Evolutionary conservation across 37 sponge, comb jelly and placozoan genomes (phyloP), one percentile per base, ranked within the genome.

Genomic region (Agelas oroides): DNA sequence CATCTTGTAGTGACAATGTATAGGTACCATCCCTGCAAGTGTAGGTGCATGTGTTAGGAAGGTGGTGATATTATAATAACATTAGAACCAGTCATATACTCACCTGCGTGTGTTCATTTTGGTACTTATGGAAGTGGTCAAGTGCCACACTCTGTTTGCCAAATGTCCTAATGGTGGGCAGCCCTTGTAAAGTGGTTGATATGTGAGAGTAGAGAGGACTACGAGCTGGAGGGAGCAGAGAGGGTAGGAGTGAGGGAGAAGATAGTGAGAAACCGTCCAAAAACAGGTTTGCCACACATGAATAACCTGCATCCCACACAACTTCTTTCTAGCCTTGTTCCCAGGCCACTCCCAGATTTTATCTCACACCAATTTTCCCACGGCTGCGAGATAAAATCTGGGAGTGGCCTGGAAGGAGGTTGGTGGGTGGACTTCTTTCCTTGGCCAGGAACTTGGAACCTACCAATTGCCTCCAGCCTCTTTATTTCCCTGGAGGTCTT

Each of bases 181-280:
- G 80, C 3, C 95, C 95, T 87, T 92, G 95, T 39, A 95, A 80
- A 13, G 95, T 89, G 56, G 79, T 83, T 38, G 93, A 92, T 36
- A 95, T 71, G 66, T 95, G 95, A 39, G 93, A 92, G 68, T 89
- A 95, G 53, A 95, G 56, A 32, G 95, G 95, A 92, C 95, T 95
- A 2, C 95, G 92, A 65, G 93, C 95, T 95, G 84, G 1, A 6
- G n/a, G 17, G 40, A 13, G 63, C 12, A 61, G 63, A 11, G 63
- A 46, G 46, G 63, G 27, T 6, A 11, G 63, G 27, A 61, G 63
- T 2, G 63, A 27, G 63, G 63, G 27, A 27, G 27, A 13, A 61
- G 14, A 27, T 28, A 56, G 17, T n/a, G n/a, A n/a, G n/a, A n/a
- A n/a, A n/a, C n/a, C n/a, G n/a, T n/a, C n/a, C n/a, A n/a, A n/a